Percentiles rank a stretch among this genome's conserved stretches.
phyloP scores from a whole-genome alignment of 2,888 invertebrate genomes.

The Odiellus spinosus region DNA sequence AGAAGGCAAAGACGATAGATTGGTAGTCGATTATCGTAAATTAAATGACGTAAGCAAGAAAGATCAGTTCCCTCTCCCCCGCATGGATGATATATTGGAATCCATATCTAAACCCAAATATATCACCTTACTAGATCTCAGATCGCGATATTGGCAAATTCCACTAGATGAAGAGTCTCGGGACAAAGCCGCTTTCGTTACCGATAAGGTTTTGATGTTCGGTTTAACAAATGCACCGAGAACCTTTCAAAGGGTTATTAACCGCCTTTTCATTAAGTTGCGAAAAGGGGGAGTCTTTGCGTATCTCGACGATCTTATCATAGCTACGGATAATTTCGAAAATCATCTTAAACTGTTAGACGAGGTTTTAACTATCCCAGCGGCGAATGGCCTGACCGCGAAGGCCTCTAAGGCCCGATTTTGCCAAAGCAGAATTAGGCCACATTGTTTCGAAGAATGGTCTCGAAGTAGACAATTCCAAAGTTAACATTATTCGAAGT shows the following conservation, averaged over 20 bases:
- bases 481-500: neutral
- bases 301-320: slow-evolving; percentile 21
- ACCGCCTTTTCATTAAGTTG: slow-evolving; percentile 14
- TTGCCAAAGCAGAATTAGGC: slow-evolving; percentile 7
- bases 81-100: too few relatives aligned
- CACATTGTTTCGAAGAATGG: slow-evolving; percentile 7
- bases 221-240: slow-evolving; percentile 20
- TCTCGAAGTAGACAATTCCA: slow-evolving; percentile 1
- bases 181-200: slow-evolving; percentile 21
- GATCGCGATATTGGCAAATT: too few relatives aligned
- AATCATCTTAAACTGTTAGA: slow-evolving; percentile 12
- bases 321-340: slow-evolving; percentile 16
- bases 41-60: too few relatives aligned
- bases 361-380: slow-evolving; percentile 13
- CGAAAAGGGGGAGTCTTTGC: slow-evolving; percentile 15
- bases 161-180: too few relatives aligned
- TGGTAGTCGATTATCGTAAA: too few relatives aligned
- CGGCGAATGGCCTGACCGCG: slow-evolving; percentile 14
- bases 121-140: too few relatives aligned
- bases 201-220: slow-evolving; percentile 20
- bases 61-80: too few relatives aligned
- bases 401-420: slow-evolving; percentile 19
- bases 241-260: slow-evolving; percentile 22
- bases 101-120: too few relatives aligned
- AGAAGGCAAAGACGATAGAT: too few relatives aligned